Evolutionary conservation across 2,113 vertebrate species (phyloP).

Genomic region (Corythoichthys intestinalis): DNA sequence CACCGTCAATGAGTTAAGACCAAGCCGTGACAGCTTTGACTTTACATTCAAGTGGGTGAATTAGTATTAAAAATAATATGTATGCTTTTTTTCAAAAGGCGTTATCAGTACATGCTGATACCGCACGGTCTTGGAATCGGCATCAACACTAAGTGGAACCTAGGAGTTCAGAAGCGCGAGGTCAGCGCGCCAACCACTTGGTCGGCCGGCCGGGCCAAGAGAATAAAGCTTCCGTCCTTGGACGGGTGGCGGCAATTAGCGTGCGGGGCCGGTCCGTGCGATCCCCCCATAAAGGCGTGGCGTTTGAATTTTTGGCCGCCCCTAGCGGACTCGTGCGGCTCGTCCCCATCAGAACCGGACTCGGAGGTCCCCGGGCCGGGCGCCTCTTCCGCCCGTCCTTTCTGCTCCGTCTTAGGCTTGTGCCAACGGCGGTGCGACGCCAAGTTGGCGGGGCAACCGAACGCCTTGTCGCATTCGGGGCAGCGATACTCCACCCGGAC

Average conservation of each 20-base stretch:
- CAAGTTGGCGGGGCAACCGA: constrained; percentile 92
- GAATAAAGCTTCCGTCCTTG: constrained; percentile 89
- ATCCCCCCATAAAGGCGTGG: constrained; percentile 82
- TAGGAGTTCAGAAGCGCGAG: constrained; percentile 74
- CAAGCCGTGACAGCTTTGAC: too few relatives aligned
- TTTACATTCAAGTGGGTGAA: too few relatives aligned
- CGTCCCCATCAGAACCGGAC: constrained; percentile 79
- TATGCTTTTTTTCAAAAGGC: not conserved
- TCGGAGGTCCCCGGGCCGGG: constrained; percentile 80
- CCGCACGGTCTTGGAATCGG: too few relatives aligned
- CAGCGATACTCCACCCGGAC: constrained; percentile 92
- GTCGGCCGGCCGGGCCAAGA: constrained; percentile 85
- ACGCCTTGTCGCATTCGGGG: constrained; percentile 90
- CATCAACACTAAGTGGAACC: too few relatives aligned
- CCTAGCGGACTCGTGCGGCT: constrained; percentile 81
- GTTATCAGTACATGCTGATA: not conserved
- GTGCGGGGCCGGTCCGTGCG: constrained; percentile 78
- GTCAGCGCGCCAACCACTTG: constrained; percentile 63
- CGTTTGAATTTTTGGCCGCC: constrained; percentile 86
- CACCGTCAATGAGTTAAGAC: too few relatives aligned
- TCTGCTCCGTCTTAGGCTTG: constrained; percentile 76
- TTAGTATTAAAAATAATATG: too few relatives aligned
- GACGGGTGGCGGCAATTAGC: constrained; percentile 89
- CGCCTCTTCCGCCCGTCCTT: constrained; percentile 50
- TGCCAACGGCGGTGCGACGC: constrained; percentile 94